Base-by-base conservation (phyloP, 2,797 vertebrate genomes). In the Percopsis omiscomaycus region DNA sequence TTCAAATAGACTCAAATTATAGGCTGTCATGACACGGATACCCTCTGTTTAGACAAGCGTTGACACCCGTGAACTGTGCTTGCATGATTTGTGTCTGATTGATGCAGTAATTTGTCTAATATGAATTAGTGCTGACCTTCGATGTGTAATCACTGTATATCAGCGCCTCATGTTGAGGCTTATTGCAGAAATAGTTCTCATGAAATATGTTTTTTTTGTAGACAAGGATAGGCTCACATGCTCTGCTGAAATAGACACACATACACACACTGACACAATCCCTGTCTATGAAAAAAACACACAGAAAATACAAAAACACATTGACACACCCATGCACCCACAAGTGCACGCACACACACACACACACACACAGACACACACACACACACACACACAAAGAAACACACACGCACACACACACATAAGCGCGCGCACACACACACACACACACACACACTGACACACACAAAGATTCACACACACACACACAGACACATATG, bases 1-100 rank as follows among this genome's bases (percentile, higher is more conserved):
- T 77, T 81, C 79, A 81, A 78, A 86, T 84, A 75, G 69, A 70
- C 61, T 78, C 62, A 90, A 89, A 88, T 89, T 83, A 89, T 45
- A 82, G 84, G 81, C 80, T 88, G 84, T 79, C 78, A 64, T 29
- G 75, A 74, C 67, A 57, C 70, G 29, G 73, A 82, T 58, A 79
- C 71, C 54, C 29, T 67, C 78, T 87, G 84, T 88, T 90, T 84
- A 83, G 85, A 89, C 85, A 86, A 22, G 70, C 15, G 55, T 69
- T 83, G 87, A 86, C 88, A 81, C 61, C 45, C 1, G 71, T 64
- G 73, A 86, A 60, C 69, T 47, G 71, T 70, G 67, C 80, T 77
- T 68, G 73, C 74, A 13, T 79, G 79, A 78, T 82, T 78, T 69
- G 73, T 55, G 50, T 37, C 68, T 81, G 86, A 88, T 66, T 71